Conservation (phyloP, 2,797 vertebrate genomes). For the Thripadectes ignobilis region DNA sequence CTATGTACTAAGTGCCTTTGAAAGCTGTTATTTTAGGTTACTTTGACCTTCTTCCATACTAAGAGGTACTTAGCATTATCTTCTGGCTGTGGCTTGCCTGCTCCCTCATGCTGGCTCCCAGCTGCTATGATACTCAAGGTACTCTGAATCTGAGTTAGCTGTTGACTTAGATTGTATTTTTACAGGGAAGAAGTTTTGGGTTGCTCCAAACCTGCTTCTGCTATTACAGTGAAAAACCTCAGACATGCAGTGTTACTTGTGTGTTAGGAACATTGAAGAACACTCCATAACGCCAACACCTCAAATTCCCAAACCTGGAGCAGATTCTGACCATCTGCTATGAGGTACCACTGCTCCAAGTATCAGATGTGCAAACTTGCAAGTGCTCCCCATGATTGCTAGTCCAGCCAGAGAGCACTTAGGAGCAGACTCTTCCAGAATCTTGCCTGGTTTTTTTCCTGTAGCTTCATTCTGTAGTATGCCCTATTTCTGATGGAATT, state of each 20-base stretch:
- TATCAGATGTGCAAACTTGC: background rate
- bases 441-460: background rate
- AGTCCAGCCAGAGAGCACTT: background rate
- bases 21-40: background rate
- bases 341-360: background rate
- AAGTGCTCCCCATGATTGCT: background rate
- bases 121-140: background rate
- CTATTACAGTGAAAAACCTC: background rate
- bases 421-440: background rate
- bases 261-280: background rate
- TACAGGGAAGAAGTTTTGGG: background rate
- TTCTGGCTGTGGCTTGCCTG: background rate
- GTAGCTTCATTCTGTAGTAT: background rate
- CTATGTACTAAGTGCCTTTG: background rate
- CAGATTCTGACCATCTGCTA: background rate
- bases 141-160: background rate
- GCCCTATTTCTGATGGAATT: background rate
- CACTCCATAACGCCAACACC: background rate
- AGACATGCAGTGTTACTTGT: background rate
- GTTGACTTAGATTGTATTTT: background rate
- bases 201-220: background rate
- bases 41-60: background rate
- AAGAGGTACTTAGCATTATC: background rate
- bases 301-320: background rate
- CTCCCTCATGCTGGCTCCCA: background rate